A percentile compares a stretch with the other conserved stretches of the same genome.
Conservation (phyloP, 1,140 invertebrate species). For the Leptoteleia sp. region DNA sequence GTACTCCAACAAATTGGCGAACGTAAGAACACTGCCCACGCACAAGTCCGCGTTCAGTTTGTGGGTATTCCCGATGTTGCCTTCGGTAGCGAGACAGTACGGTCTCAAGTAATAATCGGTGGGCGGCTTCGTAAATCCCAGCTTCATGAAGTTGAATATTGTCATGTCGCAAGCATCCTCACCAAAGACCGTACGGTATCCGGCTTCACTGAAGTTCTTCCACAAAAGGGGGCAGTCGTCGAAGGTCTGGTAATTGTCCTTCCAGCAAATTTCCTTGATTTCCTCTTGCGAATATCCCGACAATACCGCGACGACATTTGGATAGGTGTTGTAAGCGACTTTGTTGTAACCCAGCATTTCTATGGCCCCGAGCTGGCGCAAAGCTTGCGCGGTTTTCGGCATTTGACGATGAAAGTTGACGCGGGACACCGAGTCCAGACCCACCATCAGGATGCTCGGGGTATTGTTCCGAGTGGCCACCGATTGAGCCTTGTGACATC, state of each 20-base stretch:
- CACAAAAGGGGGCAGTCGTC: conserved; percentile 84
- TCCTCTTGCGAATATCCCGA: conserved; percentile 85
- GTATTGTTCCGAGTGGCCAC: conserved; percentile 50
- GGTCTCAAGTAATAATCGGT: conserved; percentile 84
- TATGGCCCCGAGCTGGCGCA: conserved; percentile 84
- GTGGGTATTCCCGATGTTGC: conserved; percentile 79
- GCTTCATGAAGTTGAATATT: conserved; percentile 83
- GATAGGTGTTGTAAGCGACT: conserved; percentile 91
- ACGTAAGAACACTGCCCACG: conserved; percentile 79
- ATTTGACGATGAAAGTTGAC: conserved; percentile 92
- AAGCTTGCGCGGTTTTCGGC: conserved; percentile 85
- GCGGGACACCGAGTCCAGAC: conserved; percentile 92
- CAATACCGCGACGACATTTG: conserved; percentile 88
- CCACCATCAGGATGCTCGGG: conserved; percentile 89
- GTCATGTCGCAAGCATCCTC: conserved; percentile 83
- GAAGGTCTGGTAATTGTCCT: conserved; percentile 78
- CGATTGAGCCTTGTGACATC: conserved; percentile 43
- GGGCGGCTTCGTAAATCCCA: conserved; percentile 82
- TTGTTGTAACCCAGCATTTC: conserved; percentile 91
- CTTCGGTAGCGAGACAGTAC: conserved; percentile 78
- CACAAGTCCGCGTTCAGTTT: conserved; percentile 81
- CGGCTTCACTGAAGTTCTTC: conserved; percentile 80
- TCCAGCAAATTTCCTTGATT: conserved; percentile 84
- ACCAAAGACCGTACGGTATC: conserved; percentile 82
- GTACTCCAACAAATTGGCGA: conserved; percentile 77